Base-by-base conservation (phyloP, 2,797 vertebrate species). In the Okamejei kenojei region DNA sequence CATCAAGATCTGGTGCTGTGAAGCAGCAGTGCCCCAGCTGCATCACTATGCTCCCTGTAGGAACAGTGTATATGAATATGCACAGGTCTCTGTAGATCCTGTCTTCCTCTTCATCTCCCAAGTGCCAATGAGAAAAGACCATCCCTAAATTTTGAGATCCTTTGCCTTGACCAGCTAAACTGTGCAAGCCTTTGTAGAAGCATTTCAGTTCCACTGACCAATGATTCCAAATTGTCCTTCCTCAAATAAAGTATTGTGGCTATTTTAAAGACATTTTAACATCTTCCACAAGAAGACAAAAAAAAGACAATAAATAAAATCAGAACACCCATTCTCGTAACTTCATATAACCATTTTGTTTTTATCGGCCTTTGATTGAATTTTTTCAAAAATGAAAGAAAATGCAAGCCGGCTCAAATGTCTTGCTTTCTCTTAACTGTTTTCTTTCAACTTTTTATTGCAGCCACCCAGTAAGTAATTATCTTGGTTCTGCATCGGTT, bases 371-470 rank as follows among this genome's bases (percentile, higher is more conserved):
- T 88, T 7, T 88, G 61, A 68, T 88, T 15, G 29, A 88, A 61
- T 21, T 32, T 74, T 54, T 35, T 32, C 19, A 63, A 68, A 29
- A 88, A 88, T 35, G 8, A 35, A 88, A 68, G 7, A 88, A 68
- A 61, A 26, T 84, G 61, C 26, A 61, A n/a, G 2, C n/a, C n/a
- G 9, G 84, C 63, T 65, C 61, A 88, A 65, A 65, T 65, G n/a
- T 65, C 84, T 65, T 32, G 29, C 84, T 65, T 65, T 88, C 35
- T 32, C 61, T 63, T 88, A n/a, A 88, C 61, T 88, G 61, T 88
- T 68, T 88, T 68, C 84, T 88, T 88, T 88, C 61, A 88, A 88
- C 9, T 17, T 88, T 88, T 88, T 88, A 88, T 68, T 88, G n/a
- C 84, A 88, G 63, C 84, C 84, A 88, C 61, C n/a, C 61, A 88